Evolutionary conservation across 1,140 invertebrate species (phyloP), one percentile per base, ranked within the genome.

Genomic region (Gryon sp.): DNA sequence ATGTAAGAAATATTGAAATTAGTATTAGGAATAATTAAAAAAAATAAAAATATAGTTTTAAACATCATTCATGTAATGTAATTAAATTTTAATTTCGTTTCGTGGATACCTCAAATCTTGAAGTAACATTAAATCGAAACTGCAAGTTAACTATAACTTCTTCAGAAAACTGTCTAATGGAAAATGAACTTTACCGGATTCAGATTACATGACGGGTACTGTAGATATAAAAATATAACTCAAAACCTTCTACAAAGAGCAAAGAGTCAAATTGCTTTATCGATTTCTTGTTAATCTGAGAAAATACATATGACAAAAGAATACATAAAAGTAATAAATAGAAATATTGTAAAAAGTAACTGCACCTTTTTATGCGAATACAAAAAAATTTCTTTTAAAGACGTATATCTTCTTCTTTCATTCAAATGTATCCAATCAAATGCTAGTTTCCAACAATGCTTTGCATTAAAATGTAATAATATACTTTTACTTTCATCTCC

Each of bases 211-310:
- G 59, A 52, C 36, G 26, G 24, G 50, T 45, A 50, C 32, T 50
- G 41, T 34, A 70, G 63, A 66, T 55, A 68, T 66, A 55, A 69
- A 70, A 59, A 52, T 40, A 52, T 70, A 52, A 52, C 26, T 52
- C 40, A 30, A 60, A 70, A 70, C 7, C 53, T 55, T 59, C 46
- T 60, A 43, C 43, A 55, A 60, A 60, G 55, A 60, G 53, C 46
- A 24, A 52, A 22, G 40, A 69, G 53, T 41, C 53, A 69, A 43
- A 69, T 59, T 30, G 59, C 45, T 63, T 41, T 63, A 63, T 63
- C 45, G 45, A 63, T 63, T 50, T 50, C 20, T 46, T 43, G 26
- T 46, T 34, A 36, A 60, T 60, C 41, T 24, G 14, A 24, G 12
- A 34, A 60, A 45, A 24, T 34, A 36, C 24, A 60, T 36, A 11